Conservation (phyloP, 2,113 vertebrate species). For the Embiotoca jacksoni region DNA sequence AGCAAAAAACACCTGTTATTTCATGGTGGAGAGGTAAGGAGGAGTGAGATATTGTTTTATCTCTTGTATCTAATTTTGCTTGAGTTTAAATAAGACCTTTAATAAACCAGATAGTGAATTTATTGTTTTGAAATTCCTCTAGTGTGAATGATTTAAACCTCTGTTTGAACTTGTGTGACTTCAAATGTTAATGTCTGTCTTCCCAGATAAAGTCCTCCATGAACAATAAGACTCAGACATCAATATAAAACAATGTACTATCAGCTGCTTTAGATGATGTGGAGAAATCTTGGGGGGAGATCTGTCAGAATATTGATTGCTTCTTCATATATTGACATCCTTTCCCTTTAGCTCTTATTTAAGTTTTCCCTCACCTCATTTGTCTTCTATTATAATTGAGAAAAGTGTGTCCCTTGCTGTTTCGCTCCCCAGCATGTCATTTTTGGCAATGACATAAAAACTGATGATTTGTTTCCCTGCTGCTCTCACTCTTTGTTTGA, state of each 20-base stretch:
- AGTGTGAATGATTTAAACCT: too few relatives aligned
- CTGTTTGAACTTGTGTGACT: too few relatives aligned
- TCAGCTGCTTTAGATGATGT: neutral
- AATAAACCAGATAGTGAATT: too few relatives aligned
- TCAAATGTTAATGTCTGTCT: neutral
- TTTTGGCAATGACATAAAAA: too few relatives aligned
- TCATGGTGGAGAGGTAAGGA: too few relatives aligned
- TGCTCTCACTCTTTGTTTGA: neutral
- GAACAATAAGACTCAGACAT: neutral
- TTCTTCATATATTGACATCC: neutral
- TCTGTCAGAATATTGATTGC: neutral
- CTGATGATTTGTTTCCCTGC: constrained; percentile 6
- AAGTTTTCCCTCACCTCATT: neutral
- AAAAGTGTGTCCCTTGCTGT: neutral
- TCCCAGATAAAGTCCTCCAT: neutral
- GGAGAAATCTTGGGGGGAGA: neutral
- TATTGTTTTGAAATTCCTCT: too few relatives aligned
- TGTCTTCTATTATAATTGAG: neutral
- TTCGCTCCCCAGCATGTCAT: neutral
- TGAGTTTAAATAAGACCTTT: too few relatives aligned
- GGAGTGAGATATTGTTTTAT: too few relatives aligned
- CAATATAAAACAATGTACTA: neutral
- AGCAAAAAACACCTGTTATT: too few relatives aligned
- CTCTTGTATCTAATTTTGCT: too few relatives aligned
- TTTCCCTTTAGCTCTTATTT: neutral